These are phyloP conservation scores for Molorchus minor DNA, from an alignment of 2,888 invertebrate genomes.

Conservation along the genomic window DNA sequence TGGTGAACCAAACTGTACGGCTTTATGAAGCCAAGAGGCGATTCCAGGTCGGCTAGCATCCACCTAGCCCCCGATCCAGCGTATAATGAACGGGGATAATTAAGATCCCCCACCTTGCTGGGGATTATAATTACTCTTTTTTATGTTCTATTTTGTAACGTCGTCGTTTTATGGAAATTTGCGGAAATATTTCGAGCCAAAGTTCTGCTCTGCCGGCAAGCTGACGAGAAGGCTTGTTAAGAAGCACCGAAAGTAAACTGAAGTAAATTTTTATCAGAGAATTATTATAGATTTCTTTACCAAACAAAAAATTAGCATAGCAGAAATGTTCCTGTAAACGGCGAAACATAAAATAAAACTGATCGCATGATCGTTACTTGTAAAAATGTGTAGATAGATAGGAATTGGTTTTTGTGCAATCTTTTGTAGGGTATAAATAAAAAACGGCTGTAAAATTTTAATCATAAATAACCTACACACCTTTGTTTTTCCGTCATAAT, in stretches of 20 bases:
- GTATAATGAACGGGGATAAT: conserved; percentile 26
- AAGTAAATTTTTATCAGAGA: background rate
- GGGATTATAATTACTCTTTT: conserved; percentile 29
- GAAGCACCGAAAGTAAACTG: background rate
- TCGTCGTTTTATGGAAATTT: conserved; percentile 37
- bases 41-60: conserved; percentile 3
- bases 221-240: conserved; percentile 1
- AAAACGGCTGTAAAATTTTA: too few relatives aligned
- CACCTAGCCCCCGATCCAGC: background rate
- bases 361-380: too few relatives aligned
- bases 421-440: too few relatives aligned
- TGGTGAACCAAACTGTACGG: too few relatives aligned
- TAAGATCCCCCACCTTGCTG: conserved; percentile 23
- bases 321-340: too few relatives aligned
- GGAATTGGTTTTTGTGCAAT: too few relatives aligned
- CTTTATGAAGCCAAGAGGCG: conserved; percentile 1
- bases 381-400: too few relatives aligned
- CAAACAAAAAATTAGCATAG: too few relatives aligned
- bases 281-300: too few relatives aligned
- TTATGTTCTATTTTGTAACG: conserved; percentile 31
- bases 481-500: too few relatives aligned
- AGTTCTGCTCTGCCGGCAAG: conserved; percentile 6
- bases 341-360: too few relatives aligned
- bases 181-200: conserved; percentile 23
- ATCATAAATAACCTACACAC: too few relatives aligned